Conservation (phyloP, 2,113 vertebrate genomes). For the Symphodus melops region DNA sequence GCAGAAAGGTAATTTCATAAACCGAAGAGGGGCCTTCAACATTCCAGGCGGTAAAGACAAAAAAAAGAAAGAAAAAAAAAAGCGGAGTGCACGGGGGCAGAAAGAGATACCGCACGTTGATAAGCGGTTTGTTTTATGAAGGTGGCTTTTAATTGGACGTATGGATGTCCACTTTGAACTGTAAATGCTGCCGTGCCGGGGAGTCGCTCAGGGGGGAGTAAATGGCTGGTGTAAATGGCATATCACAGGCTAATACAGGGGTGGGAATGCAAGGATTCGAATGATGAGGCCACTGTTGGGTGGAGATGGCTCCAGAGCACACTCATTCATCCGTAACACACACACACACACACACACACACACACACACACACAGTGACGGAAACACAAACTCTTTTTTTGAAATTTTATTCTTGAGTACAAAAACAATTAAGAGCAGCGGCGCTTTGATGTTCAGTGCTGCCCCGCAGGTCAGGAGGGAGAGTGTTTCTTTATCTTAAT, state of each 20-base stretch:
- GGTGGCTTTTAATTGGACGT: constrained; percentile 55
- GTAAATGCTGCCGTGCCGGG: constrained; percentile 10
- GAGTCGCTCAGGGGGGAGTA: constrained; percentile 22
- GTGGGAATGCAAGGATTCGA: constrained; percentile 15
- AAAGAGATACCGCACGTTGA: constrained; percentile 46
- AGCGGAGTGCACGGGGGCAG: constrained; percentile 33
- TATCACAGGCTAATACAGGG: constrained; percentile 60
- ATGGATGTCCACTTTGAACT: constrained; percentile 67
- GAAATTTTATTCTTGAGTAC: constrained; percentile 67
- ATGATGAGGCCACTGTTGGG: constrained; percentile 38
- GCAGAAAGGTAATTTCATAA: constrained; percentile 73
- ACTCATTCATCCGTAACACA: neutral
- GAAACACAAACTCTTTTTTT: constrained; percentile 42
- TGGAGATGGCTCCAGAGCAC: constrained; percentile 37
- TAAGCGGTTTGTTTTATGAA: constrained; percentile 36
- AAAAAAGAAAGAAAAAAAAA: constrained; percentile 9
- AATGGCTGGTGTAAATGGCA: constrained; percentile 52
- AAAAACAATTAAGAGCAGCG: constrained; percentile 73
- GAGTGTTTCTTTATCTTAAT: constrained; percentile 84
- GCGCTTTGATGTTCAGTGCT: constrained; percentile 80
- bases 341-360: neutral
- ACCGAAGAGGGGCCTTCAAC: constrained; percentile 55
- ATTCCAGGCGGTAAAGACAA: constrained; percentile 58
- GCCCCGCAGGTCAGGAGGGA: constrained; percentile 79
- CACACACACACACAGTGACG: neutral